Percentiles rank a stretch among this genome's conserved stretches.
These are phyloP conservation scores for Callyntrura guangdongensis DNA, from an alignment of 2,888 invertebrate genomes.

Conservation along the genomic window DNA sequence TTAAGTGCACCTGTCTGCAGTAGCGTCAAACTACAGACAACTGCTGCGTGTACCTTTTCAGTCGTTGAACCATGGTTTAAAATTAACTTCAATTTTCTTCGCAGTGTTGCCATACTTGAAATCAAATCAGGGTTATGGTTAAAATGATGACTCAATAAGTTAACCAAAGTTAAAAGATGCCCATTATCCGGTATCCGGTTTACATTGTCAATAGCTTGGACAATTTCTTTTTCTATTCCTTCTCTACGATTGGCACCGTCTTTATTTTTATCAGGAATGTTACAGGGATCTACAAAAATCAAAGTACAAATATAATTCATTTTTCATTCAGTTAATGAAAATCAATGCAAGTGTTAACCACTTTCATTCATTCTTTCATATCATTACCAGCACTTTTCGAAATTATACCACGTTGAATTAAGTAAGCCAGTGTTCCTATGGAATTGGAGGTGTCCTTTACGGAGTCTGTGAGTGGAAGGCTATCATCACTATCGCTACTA, in stretches of 20 bases:
- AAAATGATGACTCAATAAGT: constrained; percentile 82
- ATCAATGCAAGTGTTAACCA: no score
- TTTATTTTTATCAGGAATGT: constrained; percentile 81
- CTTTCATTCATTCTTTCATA: no score
- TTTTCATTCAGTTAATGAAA: no score
- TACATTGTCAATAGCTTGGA: constrained; percentile 94
- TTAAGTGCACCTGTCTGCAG: constrained; percentile 83
- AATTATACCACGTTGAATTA: no score
- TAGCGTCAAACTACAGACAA: constrained; percentile 78
- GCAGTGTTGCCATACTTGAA: constrained; percentile 81
- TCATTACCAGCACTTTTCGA: no score
- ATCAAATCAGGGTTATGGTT: constrained; percentile 82
- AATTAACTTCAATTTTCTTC: constrained; percentile 83
- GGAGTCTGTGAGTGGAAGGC: no score
- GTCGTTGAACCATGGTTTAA: constrained; percentile 83
- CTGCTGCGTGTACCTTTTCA: constrained; percentile 83
- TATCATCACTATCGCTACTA: no score
- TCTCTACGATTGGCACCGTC: constrained; percentile 86
- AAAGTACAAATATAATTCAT: no score
- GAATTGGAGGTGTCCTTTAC: no score
- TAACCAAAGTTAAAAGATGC: constrained; percentile 78
- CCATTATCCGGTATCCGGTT: constrained; percentile 95
- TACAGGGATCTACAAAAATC: no score
- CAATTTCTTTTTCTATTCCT: constrained; percentile 94
- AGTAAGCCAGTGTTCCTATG: no score